These are phyloP conservation scores for Sminthurides aquaticus DNA, from an alignment of 2,888 invertebrate species.

Conservation along the genomic window DNA sequence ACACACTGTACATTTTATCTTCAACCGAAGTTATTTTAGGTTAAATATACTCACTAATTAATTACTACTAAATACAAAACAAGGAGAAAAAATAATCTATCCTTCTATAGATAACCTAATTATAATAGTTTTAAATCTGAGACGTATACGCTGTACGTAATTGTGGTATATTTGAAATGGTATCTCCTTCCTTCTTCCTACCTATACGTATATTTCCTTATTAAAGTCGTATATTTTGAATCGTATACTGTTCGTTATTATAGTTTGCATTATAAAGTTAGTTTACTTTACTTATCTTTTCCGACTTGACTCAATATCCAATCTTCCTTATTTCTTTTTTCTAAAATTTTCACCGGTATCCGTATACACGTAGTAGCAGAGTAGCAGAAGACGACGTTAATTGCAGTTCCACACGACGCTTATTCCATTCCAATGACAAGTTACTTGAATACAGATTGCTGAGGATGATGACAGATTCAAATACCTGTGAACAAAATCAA, in stretches of 20 bases:
- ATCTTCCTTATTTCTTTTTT: neutral
- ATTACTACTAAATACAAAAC: neutral
- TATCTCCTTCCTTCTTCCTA: neutral
- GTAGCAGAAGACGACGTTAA: neutral
- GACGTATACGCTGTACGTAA: neutral
- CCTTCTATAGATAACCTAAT: neutral
- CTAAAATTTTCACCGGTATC: neutral
- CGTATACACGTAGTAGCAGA: neutral
- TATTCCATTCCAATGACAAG: neutral
- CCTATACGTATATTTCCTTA: slow-evolving; percentile 22
- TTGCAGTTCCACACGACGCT: neutral
- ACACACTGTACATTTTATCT: neutral
- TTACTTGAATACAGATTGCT: neutral
- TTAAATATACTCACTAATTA: neutral
- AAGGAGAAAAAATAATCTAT: neutral
- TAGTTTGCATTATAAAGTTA: slow-evolving; percentile 14
- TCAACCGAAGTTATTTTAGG: too few species aligned
- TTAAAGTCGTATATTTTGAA: slow-evolving; percentile 40
- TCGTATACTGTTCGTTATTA: slow-evolving; percentile 41
- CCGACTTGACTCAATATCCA: neutral
- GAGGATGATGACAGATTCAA: neutral
- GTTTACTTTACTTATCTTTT: slow-evolving; percentile 8
- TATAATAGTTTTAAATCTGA: neutral
- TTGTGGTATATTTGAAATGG: neutral
- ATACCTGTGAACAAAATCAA: neutral